These are phyloP conservation scores for Pteruthius melanotis DNA, from an alignment of 2,113 vertebrate genomes.

Conservation along the genomic window DNA sequence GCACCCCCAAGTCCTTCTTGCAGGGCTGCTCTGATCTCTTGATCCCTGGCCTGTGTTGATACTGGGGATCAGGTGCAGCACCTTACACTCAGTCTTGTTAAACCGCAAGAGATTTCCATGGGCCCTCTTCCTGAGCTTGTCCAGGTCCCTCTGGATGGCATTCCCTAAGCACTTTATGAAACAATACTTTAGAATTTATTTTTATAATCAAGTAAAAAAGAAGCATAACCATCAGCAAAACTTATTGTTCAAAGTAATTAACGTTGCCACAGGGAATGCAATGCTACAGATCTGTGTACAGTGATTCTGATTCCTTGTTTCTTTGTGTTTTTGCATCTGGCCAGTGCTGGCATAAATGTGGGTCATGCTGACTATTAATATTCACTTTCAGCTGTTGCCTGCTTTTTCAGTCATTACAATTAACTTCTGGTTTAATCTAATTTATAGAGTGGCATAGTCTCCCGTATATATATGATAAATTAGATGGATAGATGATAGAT, in stretches of 20 bases:
- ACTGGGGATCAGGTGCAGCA: accelerated
- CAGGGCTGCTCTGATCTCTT: neutral
- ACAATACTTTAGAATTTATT: constrained; percentile 9
- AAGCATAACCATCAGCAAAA: neutral
- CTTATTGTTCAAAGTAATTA: neutral
- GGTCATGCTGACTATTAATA: neutral
- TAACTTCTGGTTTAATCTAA: neutral
- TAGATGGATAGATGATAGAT: neutral
- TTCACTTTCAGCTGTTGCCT: neutral
- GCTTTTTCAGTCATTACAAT: neutral
- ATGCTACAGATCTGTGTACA: neutral
- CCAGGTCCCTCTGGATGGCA: neutral
- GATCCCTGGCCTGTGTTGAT: neutral
- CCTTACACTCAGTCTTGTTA: neutral
- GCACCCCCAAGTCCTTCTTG: neutral
- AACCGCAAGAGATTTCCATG: neutral
- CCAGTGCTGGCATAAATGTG: neutral
- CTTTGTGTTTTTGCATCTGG: neutral
- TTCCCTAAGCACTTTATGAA: neutral
- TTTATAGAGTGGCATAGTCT: neutral
- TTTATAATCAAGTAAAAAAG: constrained; percentile 32
- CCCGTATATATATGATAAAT: neutral
- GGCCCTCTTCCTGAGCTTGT: neutral
- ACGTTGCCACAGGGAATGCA: neutral
- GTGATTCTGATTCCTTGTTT: neutral